Evolutionary conservation across 2,888 invertebrate genomes (phyloP).

Genomic region (Ametastegia equiseti): DNA sequence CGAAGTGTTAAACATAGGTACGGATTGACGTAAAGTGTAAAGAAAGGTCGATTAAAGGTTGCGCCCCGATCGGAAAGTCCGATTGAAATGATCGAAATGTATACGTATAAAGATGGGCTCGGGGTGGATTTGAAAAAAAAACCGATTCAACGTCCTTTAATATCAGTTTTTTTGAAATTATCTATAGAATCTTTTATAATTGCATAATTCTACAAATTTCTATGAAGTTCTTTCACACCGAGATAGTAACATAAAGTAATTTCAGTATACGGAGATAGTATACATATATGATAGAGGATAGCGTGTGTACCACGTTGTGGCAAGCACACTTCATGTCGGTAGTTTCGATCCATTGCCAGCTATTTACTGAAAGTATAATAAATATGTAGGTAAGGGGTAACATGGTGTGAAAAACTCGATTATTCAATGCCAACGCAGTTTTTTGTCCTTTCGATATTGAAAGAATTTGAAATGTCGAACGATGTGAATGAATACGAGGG

Average conservation of each 20-base stretch:
- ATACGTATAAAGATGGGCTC: not conserved
- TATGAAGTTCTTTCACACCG: not conserved
- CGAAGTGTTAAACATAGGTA: not conserved
- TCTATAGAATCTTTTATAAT: not conserved
- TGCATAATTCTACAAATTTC: not conserved
- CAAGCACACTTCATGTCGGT: conserved; percentile 16
- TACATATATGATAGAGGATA: not conserved
- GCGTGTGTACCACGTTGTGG: conserved; percentile 35
- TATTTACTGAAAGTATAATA: not conserved
- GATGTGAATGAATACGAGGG: not conserved
- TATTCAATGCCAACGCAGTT: not conserved
- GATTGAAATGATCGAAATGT: not conserved
- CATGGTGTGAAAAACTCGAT: not conserved
- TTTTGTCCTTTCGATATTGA: not conserved
- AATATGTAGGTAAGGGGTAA: not conserved
- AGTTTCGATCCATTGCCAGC: not conserved
- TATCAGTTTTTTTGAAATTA: not conserved
- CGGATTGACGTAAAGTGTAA: not conserved
- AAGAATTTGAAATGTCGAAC: not conserved
- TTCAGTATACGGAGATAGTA: not conserved
- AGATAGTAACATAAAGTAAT: not conserved
- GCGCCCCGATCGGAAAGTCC: not conserved
- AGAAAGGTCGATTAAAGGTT: conserved; percentile 12
- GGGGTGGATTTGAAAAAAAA: not conserved
- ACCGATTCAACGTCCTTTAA: not conserved